phyloP scores from a whole-genome alignment of 1,140 invertebrate genomes.

The Euschistus heros region DNA sequence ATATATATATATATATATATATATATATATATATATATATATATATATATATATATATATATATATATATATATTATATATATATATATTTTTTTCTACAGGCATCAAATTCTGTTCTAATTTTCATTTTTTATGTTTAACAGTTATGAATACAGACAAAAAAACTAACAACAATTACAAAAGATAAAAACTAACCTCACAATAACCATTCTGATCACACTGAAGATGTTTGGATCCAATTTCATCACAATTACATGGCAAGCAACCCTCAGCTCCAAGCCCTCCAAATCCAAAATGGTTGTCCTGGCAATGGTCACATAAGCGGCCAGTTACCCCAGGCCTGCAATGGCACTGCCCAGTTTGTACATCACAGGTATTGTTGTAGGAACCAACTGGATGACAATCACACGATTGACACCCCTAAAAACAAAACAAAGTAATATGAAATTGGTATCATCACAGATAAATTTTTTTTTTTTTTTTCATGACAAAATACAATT shows the following conservation, averaged over 20 bases:
- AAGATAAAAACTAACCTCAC: conserved; percentile 50
- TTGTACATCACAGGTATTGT: conserved; percentile 64
- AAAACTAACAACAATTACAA: no score
- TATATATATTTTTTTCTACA: no score
- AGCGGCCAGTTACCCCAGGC: conserved; percentile 67
- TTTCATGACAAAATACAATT: no score
- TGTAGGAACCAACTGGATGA: conserved; percentile 71
- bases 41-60: no score
- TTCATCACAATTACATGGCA: conserved; percentile 75
- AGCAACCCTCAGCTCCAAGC: conserved; percentile 79
- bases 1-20: no score
- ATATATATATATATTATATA: no score
- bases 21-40: no score
- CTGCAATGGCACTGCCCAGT: conserved; percentile 82
- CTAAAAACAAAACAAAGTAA: conserved; percentile 31
- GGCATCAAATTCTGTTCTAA: no score
- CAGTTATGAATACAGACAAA: no score
- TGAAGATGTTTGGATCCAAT: conserved; percentile 76
- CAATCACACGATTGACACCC: conserved; percentile 81
- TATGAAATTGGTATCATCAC: no score
- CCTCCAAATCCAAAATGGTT: conserved; percentile 82
- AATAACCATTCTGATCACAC: conserved; percentile 73
- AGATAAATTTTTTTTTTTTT: no score
- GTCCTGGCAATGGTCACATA: conserved; percentile 73
- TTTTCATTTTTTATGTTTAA: no score